These are phyloP conservation scores for Frankliniella intonsa DNA, from an alignment of 2,888 invertebrate species.

Conservation along the genomic window DNA sequence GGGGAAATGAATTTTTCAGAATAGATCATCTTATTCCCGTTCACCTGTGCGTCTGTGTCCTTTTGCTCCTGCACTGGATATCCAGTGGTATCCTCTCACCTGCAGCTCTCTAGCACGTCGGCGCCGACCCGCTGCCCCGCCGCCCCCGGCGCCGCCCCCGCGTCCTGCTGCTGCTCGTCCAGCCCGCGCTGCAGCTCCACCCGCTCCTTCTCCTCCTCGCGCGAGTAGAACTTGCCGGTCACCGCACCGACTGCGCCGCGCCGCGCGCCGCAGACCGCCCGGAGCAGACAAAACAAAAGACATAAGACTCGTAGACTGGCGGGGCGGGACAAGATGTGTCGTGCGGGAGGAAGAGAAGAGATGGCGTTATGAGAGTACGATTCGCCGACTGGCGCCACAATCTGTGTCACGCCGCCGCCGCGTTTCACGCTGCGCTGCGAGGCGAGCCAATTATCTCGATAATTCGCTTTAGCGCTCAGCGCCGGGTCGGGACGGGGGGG, in stretches of 20 bases:
- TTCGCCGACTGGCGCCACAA: too few species aligned
- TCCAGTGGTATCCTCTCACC: too few species aligned
- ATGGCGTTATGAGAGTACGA: background rate
- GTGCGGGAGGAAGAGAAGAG: background rate
- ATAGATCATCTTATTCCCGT: too few species aligned
- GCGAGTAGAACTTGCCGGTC: slow-evolving; percentile 12
- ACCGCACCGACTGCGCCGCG: background rate
- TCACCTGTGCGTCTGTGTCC: too few species aligned
- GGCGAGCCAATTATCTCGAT: too few species aligned
- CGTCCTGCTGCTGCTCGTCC: background rate
- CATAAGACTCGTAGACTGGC: background rate
- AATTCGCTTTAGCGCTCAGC: too few species aligned
- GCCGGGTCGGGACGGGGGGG: too few species aligned
- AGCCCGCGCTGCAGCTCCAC: background rate
- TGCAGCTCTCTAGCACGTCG: background rate
- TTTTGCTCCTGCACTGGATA: too few species aligned
- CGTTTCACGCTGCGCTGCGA: too few species aligned
- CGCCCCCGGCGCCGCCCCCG: background rate
- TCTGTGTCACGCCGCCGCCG: too few species aligned
- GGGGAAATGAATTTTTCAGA: too few species aligned
- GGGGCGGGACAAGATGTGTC: background rate
- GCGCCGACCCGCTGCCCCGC: background rate
- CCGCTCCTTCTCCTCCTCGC: background rate
- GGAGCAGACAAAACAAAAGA: background rate
- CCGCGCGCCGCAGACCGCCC: too few species aligned